Conservation (phyloP, 2,888 invertebrate species). For the Coelopa pilipes region DNA sequence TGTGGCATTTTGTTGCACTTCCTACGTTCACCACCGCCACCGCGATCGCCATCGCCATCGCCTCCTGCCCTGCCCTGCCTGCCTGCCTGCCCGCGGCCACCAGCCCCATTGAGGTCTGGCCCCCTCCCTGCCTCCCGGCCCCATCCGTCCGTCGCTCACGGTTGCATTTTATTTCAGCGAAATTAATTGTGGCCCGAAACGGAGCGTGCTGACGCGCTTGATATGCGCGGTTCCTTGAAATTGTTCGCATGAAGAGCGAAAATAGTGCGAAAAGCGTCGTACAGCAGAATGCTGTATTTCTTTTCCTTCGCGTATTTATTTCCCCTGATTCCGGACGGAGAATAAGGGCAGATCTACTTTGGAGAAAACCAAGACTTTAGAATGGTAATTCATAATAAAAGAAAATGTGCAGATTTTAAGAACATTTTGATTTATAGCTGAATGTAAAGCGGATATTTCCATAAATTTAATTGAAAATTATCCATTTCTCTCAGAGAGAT, state of each 20-base stretch:
- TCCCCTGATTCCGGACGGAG: no score
- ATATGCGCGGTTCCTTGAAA: constrained; percentile 66
- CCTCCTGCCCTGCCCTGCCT: not conserved
- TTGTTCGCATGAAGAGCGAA: constrained; percentile 59
- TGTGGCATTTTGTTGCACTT: constrained; percentile 35
- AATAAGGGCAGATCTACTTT: not conserved
- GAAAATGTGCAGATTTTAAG: no score
- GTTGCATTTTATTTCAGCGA: constrained; percentile 43
- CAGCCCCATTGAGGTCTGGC: not conserved
- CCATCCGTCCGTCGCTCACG: not conserved
- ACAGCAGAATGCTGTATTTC: not conserved
- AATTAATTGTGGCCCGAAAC: constrained; percentile 65
- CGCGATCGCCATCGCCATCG: not conserved
- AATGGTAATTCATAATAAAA: no score
- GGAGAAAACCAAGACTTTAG: no score
- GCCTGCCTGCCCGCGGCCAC: no score
- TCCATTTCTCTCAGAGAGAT: no score
- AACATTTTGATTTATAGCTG: no score
- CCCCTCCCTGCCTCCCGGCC: not conserved
- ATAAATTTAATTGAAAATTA: no score
- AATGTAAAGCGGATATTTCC: no score
- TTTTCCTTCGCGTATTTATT: not conserved
- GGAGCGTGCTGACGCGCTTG: constrained; percentile 66
- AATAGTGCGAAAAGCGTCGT: constrained; percentile 32
- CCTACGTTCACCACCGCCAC: not conserved